Evolutionary conservation across 1,140 invertebrate genomes (phyloP).

Genomic region (Drosophila oshimai): DNA sequence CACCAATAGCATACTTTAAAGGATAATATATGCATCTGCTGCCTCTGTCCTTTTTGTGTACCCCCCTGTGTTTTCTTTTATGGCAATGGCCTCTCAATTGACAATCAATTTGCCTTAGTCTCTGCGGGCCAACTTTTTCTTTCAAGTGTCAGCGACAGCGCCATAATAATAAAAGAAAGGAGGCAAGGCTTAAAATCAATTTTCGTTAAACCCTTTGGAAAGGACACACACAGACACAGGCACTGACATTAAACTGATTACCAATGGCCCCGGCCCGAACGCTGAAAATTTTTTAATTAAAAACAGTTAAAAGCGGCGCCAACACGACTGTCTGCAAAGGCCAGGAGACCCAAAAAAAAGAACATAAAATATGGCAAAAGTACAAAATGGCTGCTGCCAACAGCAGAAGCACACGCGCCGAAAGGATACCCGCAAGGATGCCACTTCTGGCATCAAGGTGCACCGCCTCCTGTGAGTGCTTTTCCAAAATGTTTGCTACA

Average conservation of each 20-base stretch:
- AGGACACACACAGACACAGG: not conserved
- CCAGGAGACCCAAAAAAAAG: slow-evolving; percentile 28
- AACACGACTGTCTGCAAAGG: slow-evolving; percentile 48
- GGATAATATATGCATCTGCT: slow-evolving; percentile 69
- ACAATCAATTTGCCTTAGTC: slow-evolving; percentile 71
- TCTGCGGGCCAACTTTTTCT: slow-evolving; percentile 47
- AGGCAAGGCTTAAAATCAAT: slow-evolving; percentile 58
- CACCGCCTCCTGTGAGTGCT: slow-evolving; percentile 34
- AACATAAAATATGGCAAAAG: slow-evolving; percentile 1
- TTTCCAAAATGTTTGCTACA: slow-evolving; percentile 45
- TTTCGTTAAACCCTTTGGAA: slow-evolving; percentile 42
- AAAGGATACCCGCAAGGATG: slow-evolving; percentile 24
- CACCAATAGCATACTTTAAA: slow-evolving; percentile 40
- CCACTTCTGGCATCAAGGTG: slow-evolving; percentile 45
- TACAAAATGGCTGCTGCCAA: slow-evolving; percentile 46
- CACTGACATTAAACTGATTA: slow-evolving; percentile 40
- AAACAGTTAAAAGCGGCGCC: slow-evolving; percentile 68
- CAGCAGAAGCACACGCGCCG: slow-evolving; percentile 16
- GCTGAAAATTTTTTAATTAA: slow-evolving; percentile 67
- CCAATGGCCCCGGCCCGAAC: slow-evolving; percentile 35
- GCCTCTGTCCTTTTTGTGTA: not conserved
- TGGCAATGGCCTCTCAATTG: slow-evolving; percentile 61
- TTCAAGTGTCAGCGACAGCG: slow-evolving; percentile 64
- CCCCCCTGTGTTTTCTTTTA: slow-evolving; percentile 16
- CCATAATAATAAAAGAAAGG: slow-evolving; percentile 45